Conservation (phyloP, 2,888 invertebrate species). For the Pheosia gnoma region DNA sequence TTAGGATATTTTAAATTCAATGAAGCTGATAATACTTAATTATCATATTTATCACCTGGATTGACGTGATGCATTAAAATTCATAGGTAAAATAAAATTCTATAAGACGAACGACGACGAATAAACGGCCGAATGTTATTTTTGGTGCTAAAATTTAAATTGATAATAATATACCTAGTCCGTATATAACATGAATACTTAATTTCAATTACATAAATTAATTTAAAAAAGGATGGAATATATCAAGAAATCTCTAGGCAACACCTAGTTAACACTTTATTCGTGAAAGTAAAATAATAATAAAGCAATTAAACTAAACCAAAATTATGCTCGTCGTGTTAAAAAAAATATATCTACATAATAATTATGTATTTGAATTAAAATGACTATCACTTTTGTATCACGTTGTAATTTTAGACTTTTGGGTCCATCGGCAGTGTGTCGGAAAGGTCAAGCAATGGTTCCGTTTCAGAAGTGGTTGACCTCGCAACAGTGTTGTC, state of each 20-base stretch:
- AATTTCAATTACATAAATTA: too few species aligned
- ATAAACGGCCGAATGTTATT: too few species aligned
- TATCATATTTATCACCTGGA: constrained; percentile 18
- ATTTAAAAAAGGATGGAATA: too few species aligned
- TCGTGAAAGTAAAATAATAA: too few species aligned
- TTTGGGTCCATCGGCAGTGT: constrained; percentile 49
- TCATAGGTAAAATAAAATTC: not conserved
- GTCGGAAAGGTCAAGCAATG: constrained; percentile 49
- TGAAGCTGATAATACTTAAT: constrained; percentile 11
- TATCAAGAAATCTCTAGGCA: too few species aligned
- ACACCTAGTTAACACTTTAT: too few species aligned
- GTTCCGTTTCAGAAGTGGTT: constrained; percentile 64
- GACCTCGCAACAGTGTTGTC: constrained; percentile 58
- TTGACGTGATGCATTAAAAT: constrained; percentile 22
- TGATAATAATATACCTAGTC: too few species aligned
- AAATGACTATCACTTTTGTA: constrained; percentile 15
- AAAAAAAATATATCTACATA: constrained; percentile 3
- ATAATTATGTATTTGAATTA: constrained; percentile 6
- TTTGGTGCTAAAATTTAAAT: too few species aligned
- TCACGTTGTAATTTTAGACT: constrained; percentile 47
- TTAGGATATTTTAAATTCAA: constrained; percentile 13
- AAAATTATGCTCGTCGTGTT: not conserved
- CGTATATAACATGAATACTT: too few species aligned
- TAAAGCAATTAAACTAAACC: not conserved
- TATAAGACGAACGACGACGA: not conserved